phyloP scores from a whole-genome alignment of 2,797 vertebrate genomes.

The Loriculus beryllinus region DNA sequence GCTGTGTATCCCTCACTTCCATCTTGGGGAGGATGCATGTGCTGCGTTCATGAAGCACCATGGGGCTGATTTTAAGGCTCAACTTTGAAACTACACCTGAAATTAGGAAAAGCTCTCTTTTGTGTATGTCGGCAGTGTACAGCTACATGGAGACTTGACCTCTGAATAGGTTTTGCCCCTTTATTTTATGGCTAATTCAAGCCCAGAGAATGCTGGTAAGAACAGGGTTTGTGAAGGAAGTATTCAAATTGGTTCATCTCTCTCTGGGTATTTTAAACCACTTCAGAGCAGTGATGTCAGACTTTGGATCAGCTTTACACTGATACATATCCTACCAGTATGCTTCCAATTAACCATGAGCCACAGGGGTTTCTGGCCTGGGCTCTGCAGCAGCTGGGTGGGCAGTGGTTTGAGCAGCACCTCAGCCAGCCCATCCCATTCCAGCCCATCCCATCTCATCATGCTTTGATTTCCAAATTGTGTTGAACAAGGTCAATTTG shows the following conservation, averaged over 20 bases:
- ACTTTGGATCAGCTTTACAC: background rate
- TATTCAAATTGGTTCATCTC: background rate
- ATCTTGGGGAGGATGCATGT: background rate
- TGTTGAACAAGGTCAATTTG: background rate
- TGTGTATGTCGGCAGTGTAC: fast-evolving
- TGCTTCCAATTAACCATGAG: background rate
- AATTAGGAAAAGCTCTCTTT: background rate
- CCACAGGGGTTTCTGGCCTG: background rate
- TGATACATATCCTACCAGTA: background rate
- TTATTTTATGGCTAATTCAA: background rate
- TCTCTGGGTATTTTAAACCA: background rate
- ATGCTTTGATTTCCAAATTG: background rate
- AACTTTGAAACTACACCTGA: background rate
- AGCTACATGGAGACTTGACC: background rate
- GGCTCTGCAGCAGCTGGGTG: background rate
- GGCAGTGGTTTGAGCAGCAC: background rate
- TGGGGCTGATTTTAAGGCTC: background rate
- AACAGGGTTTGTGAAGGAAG: background rate
- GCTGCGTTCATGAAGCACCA: fast-evolving
- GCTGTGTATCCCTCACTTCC: fast-evolving
- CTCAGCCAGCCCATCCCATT: background rate
- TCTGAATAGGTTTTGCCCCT: background rate
- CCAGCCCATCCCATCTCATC: background rate
- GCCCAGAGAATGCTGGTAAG: background rate
- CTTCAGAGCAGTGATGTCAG: background rate